These are phyloP conservation scores for Heliconius sara DNA, from an alignment of 2,888 invertebrate species.

Conservation along the genomic window DNA sequence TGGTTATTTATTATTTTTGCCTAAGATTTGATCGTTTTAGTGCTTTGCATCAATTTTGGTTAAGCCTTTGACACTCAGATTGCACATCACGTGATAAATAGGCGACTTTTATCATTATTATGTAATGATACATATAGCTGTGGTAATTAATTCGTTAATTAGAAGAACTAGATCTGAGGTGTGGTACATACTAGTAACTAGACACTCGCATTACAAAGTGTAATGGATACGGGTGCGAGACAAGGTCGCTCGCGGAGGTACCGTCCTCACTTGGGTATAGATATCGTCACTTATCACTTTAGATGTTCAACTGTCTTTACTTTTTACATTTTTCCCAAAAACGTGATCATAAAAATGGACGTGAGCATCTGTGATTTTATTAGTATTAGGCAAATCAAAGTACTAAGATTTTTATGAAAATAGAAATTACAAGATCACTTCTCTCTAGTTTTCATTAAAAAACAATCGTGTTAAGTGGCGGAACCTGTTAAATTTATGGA, in stretches of 20 bases:
- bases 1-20: no score
- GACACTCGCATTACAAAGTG: background rate
- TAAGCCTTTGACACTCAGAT: no score
- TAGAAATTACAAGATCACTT: no score
- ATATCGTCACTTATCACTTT: background rate
- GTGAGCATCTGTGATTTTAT: no score
- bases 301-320: background rate
- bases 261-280: background rate
- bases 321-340: background rate
- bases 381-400: no score
- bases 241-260: constrained; percentile 5
- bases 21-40: no score
- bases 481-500: background rate
- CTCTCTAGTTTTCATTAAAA: no score
- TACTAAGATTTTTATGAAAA: no score
- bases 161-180: background rate
- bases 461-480: background rate
- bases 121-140: background rate
- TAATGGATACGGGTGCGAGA: constrained; percentile 4
- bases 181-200: background rate
- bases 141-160: background rate
- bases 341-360: no score
- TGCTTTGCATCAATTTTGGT: no score
- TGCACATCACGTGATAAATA: background rate
- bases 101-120: background rate